Evolutionary conservation across 2,888 invertebrate species (phyloP), one percentile per base, ranked within the genome.

Genomic region (Seira musarum): DNA sequence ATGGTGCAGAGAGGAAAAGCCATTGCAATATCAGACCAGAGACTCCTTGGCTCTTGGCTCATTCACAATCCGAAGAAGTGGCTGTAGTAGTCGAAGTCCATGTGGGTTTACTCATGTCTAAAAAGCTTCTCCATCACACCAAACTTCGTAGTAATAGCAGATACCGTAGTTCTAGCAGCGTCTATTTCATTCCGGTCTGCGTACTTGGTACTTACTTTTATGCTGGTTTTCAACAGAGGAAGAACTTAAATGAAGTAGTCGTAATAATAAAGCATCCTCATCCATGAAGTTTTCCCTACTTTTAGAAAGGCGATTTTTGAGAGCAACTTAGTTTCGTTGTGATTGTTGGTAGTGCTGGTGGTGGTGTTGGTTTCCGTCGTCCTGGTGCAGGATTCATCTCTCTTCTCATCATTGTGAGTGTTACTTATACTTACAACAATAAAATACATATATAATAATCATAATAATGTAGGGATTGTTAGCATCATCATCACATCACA

Each of bases 291-390:
- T 24, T 61, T 71, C 72, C 53, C 53, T 24, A 72, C 17, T 79
- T 79, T 72, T 73, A 68, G 72, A 73, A 64, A 79, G 73, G 24
- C 35, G 63, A 73, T 67, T 40, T 63, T 64, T 69, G 40, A 72
- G 61, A 22, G 15, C 5, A 64, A 60, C 63, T 79, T 79, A 79
- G 79, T 79, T 79, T 46, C 53, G 63, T 73, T 69, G 69, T 67
- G 79, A 79, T 79, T 63, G 79, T 63, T 57, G 63, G 68, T 46
- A 67, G 60, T 73, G 73, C 72, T 53, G 21, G 70, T 65, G 17
- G n/a, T 25, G 35, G 25, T 30, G 65, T 13, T 30, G 35, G 17
- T 5, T 1, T 65, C 17, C 8, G 30, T 15, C 1, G 63, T 15
- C 10, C 21, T 22, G 22, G 24, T 22, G 15, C 21, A 22, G 24